phyloP scores from a whole-genome alignment of 1,140 invertebrate species.

The Heliconius hewitsoni region DNA sequence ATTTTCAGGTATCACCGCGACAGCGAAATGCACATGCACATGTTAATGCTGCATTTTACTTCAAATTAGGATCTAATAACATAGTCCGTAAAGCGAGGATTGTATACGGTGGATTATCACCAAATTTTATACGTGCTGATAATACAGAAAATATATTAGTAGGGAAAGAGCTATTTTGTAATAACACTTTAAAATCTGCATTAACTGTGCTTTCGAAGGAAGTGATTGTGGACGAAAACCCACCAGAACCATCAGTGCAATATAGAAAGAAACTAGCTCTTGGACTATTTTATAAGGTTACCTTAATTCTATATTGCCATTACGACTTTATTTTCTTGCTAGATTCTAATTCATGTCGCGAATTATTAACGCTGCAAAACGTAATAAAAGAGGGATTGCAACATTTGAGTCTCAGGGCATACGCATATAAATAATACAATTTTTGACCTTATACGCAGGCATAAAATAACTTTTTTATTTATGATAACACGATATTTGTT shows the following conservation, averaged over 20 bases:
- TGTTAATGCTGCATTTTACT: constrained; percentile 59
- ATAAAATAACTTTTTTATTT: too few relatives aligned
- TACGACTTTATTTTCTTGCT: neutral
- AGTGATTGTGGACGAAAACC: constrained; percentile 81
- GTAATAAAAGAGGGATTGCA: too few relatives aligned
- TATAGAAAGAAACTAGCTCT: constrained; percentile 83
- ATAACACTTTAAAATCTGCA: constrained; percentile 76
- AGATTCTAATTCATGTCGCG: too few relatives aligned
- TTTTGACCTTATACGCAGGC: too few relatives aligned
- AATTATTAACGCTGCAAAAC: too few relatives aligned
- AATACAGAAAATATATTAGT: constrained; percentile 74
- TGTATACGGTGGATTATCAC: constrained; percentile 85
- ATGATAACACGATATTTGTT: too few relatives aligned
- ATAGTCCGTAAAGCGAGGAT: constrained; percentile 47
- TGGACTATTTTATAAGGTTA: constrained; percentile 84
- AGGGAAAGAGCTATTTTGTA: constrained; percentile 79
- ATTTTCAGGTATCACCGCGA: constrained; percentile 54
- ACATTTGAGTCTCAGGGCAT: too few relatives aligned
- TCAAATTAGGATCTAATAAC: constrained; percentile 41
- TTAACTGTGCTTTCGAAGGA: constrained; percentile 81
- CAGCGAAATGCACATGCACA: constrained; percentile 56
- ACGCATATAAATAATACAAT: too few relatives aligned
- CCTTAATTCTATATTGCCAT: constrained; percentile 35
- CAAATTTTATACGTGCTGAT: constrained; percentile 84
- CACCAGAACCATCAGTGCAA: constrained; percentile 81